phyloP scores from a whole-genome alignment of 2,888 invertebrate species.

The Calameuta idolon region DNA sequence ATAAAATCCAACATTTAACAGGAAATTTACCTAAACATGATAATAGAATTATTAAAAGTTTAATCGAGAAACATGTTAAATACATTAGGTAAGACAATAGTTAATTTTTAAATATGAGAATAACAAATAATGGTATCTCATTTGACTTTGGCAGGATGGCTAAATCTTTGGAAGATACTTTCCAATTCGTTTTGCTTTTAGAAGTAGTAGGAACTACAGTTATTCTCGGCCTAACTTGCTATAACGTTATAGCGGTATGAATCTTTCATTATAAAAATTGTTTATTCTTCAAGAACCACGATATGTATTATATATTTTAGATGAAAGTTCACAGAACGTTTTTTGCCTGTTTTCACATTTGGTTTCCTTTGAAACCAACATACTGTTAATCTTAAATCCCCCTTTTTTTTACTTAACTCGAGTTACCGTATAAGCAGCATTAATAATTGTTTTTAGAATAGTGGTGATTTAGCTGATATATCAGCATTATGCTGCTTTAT shows the following conservation, averaged over 20 bases:
- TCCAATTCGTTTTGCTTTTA: slow-evolving; percentile 38
- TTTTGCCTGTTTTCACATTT: neutral
- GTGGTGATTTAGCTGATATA: neutral
- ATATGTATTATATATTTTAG: neutral
- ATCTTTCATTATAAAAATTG: neutral
- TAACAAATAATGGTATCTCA: neutral
- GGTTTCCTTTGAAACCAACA: neutral
- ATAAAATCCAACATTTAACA: slow-evolving; percentile 30
- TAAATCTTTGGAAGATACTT: slow-evolving; percentile 36
- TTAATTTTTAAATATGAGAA: neutral
- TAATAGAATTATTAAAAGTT: neutral
- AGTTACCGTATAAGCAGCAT: neutral
- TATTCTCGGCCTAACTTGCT: slow-evolving; percentile 39
- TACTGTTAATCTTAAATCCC: neutral
- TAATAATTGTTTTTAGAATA: neutral
- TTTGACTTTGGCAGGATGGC: slow-evolving; percentile 38
- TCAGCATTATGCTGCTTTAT: slow-evolving; percentile 23
- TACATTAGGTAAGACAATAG: neutral
- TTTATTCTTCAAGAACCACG: too few species aligned
- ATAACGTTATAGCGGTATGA: slow-evolving; percentile 35
- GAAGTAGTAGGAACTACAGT: slow-evolving; percentile 41
- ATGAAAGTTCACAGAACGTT: too few species aligned
- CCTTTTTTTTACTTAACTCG: too few species aligned
- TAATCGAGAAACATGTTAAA: neutral
- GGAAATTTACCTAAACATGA: neutral